Evolutionary conservation across 2,888 invertebrate genomes (phyloP).

Genomic region (Dilophus febrilis): DNA sequence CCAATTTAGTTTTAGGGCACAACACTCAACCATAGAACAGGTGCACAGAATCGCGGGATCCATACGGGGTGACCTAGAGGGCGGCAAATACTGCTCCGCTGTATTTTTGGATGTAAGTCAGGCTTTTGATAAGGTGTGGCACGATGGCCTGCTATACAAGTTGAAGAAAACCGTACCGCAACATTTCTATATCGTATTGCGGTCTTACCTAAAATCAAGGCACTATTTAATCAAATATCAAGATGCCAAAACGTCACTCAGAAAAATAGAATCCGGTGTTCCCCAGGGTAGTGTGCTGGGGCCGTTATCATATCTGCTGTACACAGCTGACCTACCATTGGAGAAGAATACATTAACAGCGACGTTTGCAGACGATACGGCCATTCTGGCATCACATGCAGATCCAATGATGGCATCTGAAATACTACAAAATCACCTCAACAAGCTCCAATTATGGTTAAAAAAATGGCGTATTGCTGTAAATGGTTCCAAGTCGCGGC

Average conservation of each 20-base stretch:
- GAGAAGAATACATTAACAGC: conserved; percentile 6
- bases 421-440: neutral
- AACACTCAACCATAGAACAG: neutral
- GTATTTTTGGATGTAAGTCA: conserved; percentile 2
- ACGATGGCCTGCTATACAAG: neutral
- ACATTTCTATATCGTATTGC: neutral
- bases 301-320: conserved; percentile 11
- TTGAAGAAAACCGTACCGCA: neutral
- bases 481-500: too few species aligned
- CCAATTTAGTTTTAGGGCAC: neutral
- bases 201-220: conserved; percentile 4
- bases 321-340: conserved; percentile 11
- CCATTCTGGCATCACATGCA: neutral
- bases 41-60: neutral
- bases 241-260: conserved; percentile 2
- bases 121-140: conserved; percentile 3
- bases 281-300: conserved; percentile 13
- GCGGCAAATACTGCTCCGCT: neutral
- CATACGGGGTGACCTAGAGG: neutral
- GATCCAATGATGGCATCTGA: neutral
- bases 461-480: neutral
- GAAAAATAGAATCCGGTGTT: neutral
- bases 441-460: neutral
- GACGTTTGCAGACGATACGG: conserved; percentile 13
- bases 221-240: conserved; percentile 4